Conservation (phyloP, 2,888 invertebrate genomes). For the Oscheius sp. region DNA sequence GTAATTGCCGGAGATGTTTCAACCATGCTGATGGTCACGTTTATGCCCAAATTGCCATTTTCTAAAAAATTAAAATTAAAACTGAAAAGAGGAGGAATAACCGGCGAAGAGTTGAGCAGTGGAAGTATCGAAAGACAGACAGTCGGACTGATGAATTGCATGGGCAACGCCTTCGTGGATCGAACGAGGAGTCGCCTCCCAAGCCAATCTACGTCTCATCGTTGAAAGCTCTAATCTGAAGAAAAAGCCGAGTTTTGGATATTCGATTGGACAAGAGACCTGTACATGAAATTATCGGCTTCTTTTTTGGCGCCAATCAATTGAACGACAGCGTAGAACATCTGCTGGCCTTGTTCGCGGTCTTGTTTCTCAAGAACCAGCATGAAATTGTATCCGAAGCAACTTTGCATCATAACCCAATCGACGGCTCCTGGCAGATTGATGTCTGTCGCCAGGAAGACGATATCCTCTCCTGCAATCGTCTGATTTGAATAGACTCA, state of each 20-base stretch:
- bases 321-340: constrained; percentile 90
- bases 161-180: constrained; percentile 97
- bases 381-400: constrained; percentile 99
- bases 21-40: constrained; percentile 89
- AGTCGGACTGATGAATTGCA: constrained; percentile 97
- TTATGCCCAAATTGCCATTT: constrained; percentile 98
- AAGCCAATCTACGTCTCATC: constrained; percentile 90
- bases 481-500: constrained; percentile 16
- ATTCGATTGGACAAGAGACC: constrained; percentile 73
- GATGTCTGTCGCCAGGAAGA: constrained; percentile 98
- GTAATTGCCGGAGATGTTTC: background rate
- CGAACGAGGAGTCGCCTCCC: constrained; percentile 98
- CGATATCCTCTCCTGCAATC: constrained; percentile 92
- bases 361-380: constrained; percentile 96
- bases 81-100: background rate
- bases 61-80: constrained; percentile 76
- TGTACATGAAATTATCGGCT: constrained; percentile 97
- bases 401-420: constrained; percentile 96
- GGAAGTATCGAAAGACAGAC: constrained; percentile 96
- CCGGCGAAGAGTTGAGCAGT: constrained; percentile 94
- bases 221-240: constrained; percentile 92
- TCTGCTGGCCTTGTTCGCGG: constrained; percentile 76
- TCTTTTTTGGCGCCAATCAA: constrained; percentile 97
- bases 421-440: constrained; percentile 87
- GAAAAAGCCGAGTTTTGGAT: background rate